These are phyloP conservation scores for Drosophila mayaguana DNA, from an alignment of 2,888 invertebrate genomes.

Conservation along the genomic window DNA sequence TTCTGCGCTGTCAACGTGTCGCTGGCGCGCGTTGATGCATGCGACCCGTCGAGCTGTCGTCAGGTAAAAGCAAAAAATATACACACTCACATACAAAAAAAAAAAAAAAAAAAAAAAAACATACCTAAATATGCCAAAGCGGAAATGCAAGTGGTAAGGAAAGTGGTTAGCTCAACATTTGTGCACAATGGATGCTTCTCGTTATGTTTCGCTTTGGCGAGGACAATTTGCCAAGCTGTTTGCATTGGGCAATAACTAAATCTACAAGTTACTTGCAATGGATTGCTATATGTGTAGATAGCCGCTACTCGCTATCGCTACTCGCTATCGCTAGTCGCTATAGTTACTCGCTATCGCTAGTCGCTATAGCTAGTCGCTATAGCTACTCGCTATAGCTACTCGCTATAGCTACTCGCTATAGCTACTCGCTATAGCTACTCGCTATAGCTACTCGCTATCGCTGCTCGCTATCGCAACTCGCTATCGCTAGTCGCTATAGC, in stretches of 20 bases:
- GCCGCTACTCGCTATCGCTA: not conserved
- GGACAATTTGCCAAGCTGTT: not conserved
- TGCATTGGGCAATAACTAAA: too few relatives aligned
- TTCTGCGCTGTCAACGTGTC: constrained; percentile 24
- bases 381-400: not conserved
- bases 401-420: not conserved
- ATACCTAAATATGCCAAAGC: not conserved
- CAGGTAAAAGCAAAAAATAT: not conserved
- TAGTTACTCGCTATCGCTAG: not conserved
- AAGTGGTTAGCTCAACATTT: not conserved
- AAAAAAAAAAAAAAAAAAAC: not conserved
- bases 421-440: not conserved
- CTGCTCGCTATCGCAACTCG: not conserved
- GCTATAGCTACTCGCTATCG: too few relatives aligned
- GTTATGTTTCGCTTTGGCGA: not conserved
- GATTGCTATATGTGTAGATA: too few relatives aligned
- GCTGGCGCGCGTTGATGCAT: constrained; percentile 15
- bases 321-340: not conserved
- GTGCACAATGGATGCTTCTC: not conserved
- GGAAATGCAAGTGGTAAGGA: constrained; percentile 6
- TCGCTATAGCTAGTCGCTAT: not conserved
- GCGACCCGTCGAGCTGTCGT: constrained; percentile 13
- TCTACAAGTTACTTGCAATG: not conserved
- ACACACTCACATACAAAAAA: not conserved
- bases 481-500: not conserved